Base-by-base conservation (phyloP, 1,140 invertebrate genomes). In the Nasonia giraulti region DNA sequence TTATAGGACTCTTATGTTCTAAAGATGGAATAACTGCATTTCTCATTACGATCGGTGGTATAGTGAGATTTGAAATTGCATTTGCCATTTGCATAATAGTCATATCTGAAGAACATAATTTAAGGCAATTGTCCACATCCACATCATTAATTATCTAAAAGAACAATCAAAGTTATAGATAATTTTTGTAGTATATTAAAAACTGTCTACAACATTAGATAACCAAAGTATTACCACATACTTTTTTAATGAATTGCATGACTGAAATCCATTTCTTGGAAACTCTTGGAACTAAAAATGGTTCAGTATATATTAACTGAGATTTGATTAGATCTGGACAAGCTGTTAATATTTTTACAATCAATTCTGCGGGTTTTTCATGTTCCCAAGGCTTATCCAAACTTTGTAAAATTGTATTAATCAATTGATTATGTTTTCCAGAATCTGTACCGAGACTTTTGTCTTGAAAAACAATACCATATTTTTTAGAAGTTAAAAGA, bases 251-350 rank as follows among this genome's bases (percentile, higher is more conserved):
- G 90, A 95, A 96, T 50, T 92, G 89, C 37, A 94, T 90, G 62
- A 93, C 90, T 87, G 75, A 27, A 80, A 94, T 91, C 95, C 95
- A 96, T 85, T 95, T 94, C 82, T 89, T 89, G 2, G 95, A 94
- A 50, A 93, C 90, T 89, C 94, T 92, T 0, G 95, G 95, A 87
- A 94, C 93, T 86, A 96, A 94, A 88, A 92, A 94, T 55, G 94
- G 92, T 87, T 95, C 95, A 4, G 95, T 89, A 44, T 92, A 91
- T 81, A 62, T 91, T 71, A 96, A 94, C 7, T 96, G 93, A 55
- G 94, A 93, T 91, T 95, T 94, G 14, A 95, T 94, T 74, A 97
- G 92, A 90, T 97, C 96, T 2, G 96, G 96, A 91, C 96, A 96
- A 47, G 94, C 94, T 62, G 90, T 90, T 77, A 97, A 90, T 69